Base-by-base conservation (phyloP, 35 echinoderm and acorn worm genomes). In the Acanthaster planci region DNA sequence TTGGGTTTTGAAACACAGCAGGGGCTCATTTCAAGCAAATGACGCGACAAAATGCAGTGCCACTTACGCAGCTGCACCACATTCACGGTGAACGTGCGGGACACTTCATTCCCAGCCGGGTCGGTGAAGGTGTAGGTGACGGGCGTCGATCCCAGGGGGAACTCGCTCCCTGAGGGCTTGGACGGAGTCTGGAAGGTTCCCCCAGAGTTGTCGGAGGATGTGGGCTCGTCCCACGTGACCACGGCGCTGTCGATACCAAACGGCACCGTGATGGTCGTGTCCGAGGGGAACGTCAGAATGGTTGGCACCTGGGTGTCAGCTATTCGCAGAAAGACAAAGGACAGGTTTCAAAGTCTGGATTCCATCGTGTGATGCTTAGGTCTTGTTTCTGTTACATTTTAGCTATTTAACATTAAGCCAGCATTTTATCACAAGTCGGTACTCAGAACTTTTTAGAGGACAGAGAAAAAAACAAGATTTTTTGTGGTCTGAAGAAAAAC, bases 211-310 rank as follows among this genome's bases (percentile, higher is more conserved):
- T 97, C 94, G 9, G 86, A 80, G 6, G 90, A 86, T 27, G 90
- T 83, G n/a, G 94, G 94, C 67, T 89, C 90, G 1, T 0, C 21
- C 94, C 94, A 97, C 22, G 40, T 82, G 0, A 79, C 86, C 2
- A 57, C 12, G 1, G 78, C 56, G 16, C 40, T 58, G n/a, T 78
- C 38, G 53, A 67, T 76, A 17, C 80, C 80, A 40, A 84, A 68
- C 12, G 87, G 80, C 52, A 81, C 80, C 29, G 42, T 60, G 15
- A 54, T 51, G 39, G 87, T 84, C 7, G 19, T n/a, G 40, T 32
- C 29, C 7, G 17, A 17, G 3, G 79, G 79, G 44, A 44, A 81
- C 21, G 1, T 32, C 4, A n/a, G 30, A 19, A 81, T 44, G 2
- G 7, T 21, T 26, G 79, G 79, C 52, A 44, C 38, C 7, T 8